Evolutionary conservation across 2,113 vertebrate genomes (phyloP).

Genomic region (Aplodontia rufa): DNA sequence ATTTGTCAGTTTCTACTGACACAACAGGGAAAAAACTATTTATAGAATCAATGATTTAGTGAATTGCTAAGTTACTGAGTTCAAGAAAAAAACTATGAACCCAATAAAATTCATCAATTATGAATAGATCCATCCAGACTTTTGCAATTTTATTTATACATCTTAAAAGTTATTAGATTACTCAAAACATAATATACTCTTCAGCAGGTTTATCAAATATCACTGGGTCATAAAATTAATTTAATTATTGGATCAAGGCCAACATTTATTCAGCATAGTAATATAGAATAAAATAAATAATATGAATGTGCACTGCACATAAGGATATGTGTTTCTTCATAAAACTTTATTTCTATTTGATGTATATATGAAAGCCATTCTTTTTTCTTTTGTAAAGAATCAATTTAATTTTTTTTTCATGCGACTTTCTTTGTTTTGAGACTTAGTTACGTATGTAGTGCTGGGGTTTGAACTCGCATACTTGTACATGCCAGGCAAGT

Average conservation of each 20-base stretch:
- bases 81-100: background rate
- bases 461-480: no score
- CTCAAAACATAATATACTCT: background rate
- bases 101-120: background rate
- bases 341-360: constrained; percentile 14
- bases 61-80: background rate
- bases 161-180: constrained; percentile 1
- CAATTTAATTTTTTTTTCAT: no score
- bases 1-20: constrained; percentile 35
- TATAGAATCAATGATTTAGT: background rate
- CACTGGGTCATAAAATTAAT: constrained; percentile 29
- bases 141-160: background rate
- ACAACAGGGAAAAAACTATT: background rate
- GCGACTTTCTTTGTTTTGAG: no score
- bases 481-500: no score
- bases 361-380: background rate
- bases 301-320: background rate
- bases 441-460: no score
- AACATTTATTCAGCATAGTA: constrained; percentile 16
- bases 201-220: background rate
- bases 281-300: background rate
- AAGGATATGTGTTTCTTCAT: background rate
- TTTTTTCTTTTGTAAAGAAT: background rate
- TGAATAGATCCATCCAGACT: background rate
- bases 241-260: background rate